Evolutionary conservation across 2,113 vertebrate species (phyloP), one percentile per base, ranked within the genome.

Genomic region (Archilochus colubris): DNA sequence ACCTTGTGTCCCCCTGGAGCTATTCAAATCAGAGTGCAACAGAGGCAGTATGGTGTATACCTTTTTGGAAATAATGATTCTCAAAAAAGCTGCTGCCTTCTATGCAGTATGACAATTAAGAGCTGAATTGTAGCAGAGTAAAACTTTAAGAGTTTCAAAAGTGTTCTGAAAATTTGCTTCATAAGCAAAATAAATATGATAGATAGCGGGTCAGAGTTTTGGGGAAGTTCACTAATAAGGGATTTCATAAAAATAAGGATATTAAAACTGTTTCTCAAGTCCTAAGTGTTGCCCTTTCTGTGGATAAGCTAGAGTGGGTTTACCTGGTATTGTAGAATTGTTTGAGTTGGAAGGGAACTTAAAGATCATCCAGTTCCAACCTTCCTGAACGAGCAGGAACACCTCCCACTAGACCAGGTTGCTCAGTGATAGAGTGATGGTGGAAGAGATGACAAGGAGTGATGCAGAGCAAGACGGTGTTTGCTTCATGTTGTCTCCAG

Each of bases 401-500:
- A 48, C 46, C 46, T 48, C 46, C 19, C 46, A 10, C 46, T 21
- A 48, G 46, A 21, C 10, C 46, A 48, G 19, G 46, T 21, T 48
- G 46, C 46, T 48, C 46, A 48, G 46, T 9, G 20, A 19, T 36
- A 50, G 58, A 28, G 10, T 31, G 16, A 38, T 1, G 2, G 25
- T 61, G 27, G 51, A 51, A 17, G 30, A 16, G 40, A 38, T 77
- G 10, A 5, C 30, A 44, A n/a, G 25, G 46, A 59, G 22, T 2
- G 0, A 66, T 44, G 87, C 46, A 61, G 46, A 77, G 33, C 82
- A 55, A 22, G 48, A 10, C 33, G 27, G 59, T 1, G 2, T 14
- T 70, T 1, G 2, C 72, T 88, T 66, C 1, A 5, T 24, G 25
- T 44, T 0, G 0, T 38, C 12, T 54, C 30, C 7, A 7, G 27